These are phyloP conservation scores for Phyllotreta striolata DNA, from an alignment of 2,888 invertebrate species.

Conservation along the genomic window DNA sequence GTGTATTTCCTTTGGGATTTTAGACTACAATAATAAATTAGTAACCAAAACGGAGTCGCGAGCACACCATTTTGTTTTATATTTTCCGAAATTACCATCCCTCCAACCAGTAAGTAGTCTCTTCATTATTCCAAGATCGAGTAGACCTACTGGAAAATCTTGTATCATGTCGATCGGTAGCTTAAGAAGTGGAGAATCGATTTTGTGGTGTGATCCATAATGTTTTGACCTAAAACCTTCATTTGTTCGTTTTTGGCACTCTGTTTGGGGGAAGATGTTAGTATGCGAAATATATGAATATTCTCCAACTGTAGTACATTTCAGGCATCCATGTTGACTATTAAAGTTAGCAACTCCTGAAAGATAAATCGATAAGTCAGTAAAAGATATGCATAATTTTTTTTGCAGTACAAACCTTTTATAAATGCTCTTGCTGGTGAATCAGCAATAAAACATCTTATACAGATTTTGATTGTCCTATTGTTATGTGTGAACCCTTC, in stretches of 20 bases:
- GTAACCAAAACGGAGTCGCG: too few species aligned
- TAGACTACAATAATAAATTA: too few species aligned
- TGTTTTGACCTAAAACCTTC: constrained; percentile 12
- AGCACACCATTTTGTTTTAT: constrained; percentile 21
- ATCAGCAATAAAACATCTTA: constrained; percentile 40
- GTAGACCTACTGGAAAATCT: too few species aligned
- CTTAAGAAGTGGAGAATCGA: constrained; percentile 20
- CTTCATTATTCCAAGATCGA: too few species aligned
- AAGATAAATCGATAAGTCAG: constrained; percentile 20
- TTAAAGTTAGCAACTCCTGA: constrained; percentile 43
- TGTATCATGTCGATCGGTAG: too few species aligned
- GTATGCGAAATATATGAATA: constrained; percentile 41
- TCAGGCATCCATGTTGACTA: constrained; percentile 35
- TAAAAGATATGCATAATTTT: background rate
- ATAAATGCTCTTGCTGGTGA: constrained; percentile 41
- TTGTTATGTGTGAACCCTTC: constrained; percentile 12
- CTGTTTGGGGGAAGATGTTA: constrained; percentile 23
- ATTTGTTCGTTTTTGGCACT: constrained; percentile 19
- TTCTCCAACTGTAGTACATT: constrained; percentile 38
- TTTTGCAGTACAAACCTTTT: constrained; percentile 34
- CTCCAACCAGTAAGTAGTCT: constrained; percentile 22
- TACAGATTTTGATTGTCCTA: constrained; percentile 10
- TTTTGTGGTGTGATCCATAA: constrained; percentile 29
- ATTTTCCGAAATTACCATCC: constrained; percentile 27
- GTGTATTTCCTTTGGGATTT: constrained; percentile 31